Conservation (phyloP, 2,797 vertebrate species). For the Anisognathus igniventris region DNA sequence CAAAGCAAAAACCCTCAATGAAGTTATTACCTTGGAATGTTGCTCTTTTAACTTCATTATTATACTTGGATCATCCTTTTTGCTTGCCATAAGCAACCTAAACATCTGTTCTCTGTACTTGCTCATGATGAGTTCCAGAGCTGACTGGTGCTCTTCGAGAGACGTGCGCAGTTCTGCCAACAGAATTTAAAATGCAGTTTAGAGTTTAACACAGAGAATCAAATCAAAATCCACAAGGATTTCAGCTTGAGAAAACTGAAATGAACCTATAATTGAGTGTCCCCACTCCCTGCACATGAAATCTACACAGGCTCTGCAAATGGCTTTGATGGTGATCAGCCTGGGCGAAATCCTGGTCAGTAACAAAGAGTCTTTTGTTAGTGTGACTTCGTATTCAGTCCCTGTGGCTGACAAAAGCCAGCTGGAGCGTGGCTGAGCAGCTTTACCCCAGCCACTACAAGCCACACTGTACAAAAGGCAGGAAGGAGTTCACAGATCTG, state of each 20-base stretch:
- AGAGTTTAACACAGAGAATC: not conserved
- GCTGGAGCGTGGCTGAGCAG: not conserved
- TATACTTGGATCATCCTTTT: slow-evolving; percentile 91
- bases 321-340: not conserved
- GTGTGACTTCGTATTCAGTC: not conserved
- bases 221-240: not conserved
- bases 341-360: not conserved
- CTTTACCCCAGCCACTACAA: not conserved
- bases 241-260: not conserved
- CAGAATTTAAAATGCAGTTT: not conserved
- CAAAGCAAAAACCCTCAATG: not conserved
- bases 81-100: slow-evolving; percentile 92
- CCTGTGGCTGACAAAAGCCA: not conserved
- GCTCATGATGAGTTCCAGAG: slow-evolving; percentile 97
- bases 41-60: slow-evolving; percentile 92
- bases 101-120: slow-evolving; percentile 99
- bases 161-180: slow-evolving; percentile 88
- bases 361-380: not conserved
- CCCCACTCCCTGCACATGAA: not conserved
- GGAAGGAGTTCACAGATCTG: not conserved
- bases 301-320: not conserved
- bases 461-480: not conserved
- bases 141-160: slow-evolving; percentile 97
- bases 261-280: not conserved
- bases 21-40: slow-evolving; percentile 86